A percentile compares a stretch with the other conserved stretches of the same genome.
phyloP scores from a whole-genome alignment of 2,113 vertebrate genomes.

The Hylia prasina region DNA sequence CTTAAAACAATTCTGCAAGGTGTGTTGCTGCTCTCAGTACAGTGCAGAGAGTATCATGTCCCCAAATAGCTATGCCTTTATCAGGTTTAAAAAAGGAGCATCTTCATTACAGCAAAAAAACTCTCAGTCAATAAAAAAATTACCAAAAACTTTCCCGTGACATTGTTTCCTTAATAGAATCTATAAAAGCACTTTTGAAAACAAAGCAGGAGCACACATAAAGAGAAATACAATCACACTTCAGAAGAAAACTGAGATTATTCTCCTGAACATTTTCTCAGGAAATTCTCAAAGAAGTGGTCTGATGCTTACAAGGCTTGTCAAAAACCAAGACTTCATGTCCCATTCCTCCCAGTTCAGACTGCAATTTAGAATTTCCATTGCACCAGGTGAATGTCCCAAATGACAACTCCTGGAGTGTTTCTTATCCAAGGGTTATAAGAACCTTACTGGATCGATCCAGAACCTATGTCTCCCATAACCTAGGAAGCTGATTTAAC shows the following conservation, averaged over 20 bases:
- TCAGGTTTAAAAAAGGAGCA: neutral
- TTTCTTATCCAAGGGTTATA: neutral
- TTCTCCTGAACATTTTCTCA: neutral
- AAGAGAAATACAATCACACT: neutral
- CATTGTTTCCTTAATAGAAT: neutral
- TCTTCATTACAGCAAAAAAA: neutral
- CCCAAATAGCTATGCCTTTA: neutral
- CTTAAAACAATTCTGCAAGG: conserved; percentile 8
- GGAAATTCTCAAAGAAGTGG: neutral
- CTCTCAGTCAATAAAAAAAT: neutral
- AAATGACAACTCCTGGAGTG: neutral
- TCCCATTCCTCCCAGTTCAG: neutral
- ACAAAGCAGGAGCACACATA: neutral
- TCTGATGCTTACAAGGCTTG: neutral
- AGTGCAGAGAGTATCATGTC: neutral
- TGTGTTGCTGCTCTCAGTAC: neutral
- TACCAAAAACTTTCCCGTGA: neutral
- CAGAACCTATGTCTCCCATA: neutral
- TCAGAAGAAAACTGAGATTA: neutral
- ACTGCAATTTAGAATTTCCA: neutral
- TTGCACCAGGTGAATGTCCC: neutral
- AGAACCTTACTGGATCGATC: neutral
- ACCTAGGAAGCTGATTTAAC: neutral
- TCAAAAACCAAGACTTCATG: neutral
- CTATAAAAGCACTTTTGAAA: neutral